Percentiles rank a stretch among this genome's conserved stretches.
These are phyloP conservation scores for Papilio elwesi DNA, from an alignment of 2,888 invertebrate species.

Conservation along the genomic window DNA sequence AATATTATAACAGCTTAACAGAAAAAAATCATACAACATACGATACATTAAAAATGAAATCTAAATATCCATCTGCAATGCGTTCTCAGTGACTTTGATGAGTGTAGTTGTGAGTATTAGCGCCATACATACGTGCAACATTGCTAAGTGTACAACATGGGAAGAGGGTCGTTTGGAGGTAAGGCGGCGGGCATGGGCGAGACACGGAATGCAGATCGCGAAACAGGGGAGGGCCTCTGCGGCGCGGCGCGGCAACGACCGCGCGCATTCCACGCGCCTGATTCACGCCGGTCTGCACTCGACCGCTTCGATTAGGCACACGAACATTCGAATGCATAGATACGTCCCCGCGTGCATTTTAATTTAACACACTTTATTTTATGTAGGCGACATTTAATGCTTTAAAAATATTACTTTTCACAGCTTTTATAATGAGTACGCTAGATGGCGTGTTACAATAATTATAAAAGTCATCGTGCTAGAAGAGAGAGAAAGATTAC, in stretches of 20 bases:
- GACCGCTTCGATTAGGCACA: constrained; percentile 2
- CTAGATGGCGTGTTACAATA: too few relatives aligned
- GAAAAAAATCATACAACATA: neutral
- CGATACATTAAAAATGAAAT: neutral
- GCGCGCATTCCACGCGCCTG: constrained; percentile 58
- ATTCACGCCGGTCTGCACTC: constrained; percentile 50
- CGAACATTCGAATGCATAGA: constrained; percentile 17
- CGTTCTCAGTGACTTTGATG: neutral
- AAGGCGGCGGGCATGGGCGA: constrained; percentile 47
- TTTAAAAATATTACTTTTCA: neutral
- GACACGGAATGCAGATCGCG: constrained; percentile 64
- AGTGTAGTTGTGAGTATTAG: constrained; percentile 5
- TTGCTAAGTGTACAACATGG: constrained; percentile 21
- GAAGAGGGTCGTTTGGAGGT: constrained; percentile 34
- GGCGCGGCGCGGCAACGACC: constrained; percentile 60
- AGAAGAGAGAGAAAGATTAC: too few relatives aligned
- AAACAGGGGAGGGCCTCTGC: constrained; percentile 51
- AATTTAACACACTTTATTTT: neutral
- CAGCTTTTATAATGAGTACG: neutral
- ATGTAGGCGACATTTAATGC: neutral
- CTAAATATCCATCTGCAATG: neutral
- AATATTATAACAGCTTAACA: too few relatives aligned
- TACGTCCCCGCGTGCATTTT: neutral
- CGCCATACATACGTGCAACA: constrained; percentile 17
- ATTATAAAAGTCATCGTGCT: too few relatives aligned